phyloP scores from a whole-genome alignment of 2,888 invertebrate species.

The Netelia melanura region DNA sequence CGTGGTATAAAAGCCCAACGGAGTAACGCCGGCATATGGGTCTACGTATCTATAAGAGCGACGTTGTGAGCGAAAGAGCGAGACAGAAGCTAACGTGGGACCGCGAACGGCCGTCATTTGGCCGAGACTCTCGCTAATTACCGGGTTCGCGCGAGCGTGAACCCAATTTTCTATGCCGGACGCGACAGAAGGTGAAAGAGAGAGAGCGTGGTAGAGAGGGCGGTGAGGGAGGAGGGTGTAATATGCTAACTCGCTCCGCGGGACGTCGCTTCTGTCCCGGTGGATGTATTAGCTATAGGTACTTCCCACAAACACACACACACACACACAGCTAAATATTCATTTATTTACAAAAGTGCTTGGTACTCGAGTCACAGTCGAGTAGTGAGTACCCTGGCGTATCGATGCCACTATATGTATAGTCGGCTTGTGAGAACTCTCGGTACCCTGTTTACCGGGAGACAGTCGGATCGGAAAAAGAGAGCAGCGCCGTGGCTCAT shows the following conservation, averaged over 20 bases:
- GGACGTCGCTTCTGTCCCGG: slow-evolving; percentile 47
- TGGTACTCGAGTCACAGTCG: slow-evolving; percentile 30
- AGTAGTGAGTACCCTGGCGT: slow-evolving; percentile 28
- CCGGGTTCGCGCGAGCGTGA: slow-evolving; percentile 82
- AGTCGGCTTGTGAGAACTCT: slow-evolving; percentile 30
- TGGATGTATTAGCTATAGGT: slow-evolving; percentile 40
- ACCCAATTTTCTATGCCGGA: slow-evolving; percentile 80
- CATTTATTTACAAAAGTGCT: slow-evolving; percentile 14
- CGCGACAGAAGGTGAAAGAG: slow-evolving; percentile 70
- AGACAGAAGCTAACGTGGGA: slow-evolving; percentile 77
- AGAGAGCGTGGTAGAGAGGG: slow-evolving; percentile 46
- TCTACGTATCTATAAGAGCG: slow-evolving; percentile 42
- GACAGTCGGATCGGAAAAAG: slow-evolving; percentile 47
- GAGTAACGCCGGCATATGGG: slow-evolving; percentile 60
- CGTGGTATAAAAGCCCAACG: slow-evolving; percentile 29
- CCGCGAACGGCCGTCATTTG: slow-evolving; percentile 80
- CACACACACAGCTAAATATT: not conserved
- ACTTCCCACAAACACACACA: slow-evolving; percentile 5
- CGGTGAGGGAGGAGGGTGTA: slow-evolving; percentile 53
- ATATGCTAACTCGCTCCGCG: slow-evolving; percentile 55
- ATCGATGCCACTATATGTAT: slow-evolving; percentile 34
- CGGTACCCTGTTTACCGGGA: slow-evolving; percentile 36
- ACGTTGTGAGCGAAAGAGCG: slow-evolving; percentile 51
- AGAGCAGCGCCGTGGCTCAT: slow-evolving; percentile 54
- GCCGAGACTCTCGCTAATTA: slow-evolving; percentile 82